Conservation (phyloP, 1,140 invertebrate genomes). For the Contarinia nasturtii region DNA sequence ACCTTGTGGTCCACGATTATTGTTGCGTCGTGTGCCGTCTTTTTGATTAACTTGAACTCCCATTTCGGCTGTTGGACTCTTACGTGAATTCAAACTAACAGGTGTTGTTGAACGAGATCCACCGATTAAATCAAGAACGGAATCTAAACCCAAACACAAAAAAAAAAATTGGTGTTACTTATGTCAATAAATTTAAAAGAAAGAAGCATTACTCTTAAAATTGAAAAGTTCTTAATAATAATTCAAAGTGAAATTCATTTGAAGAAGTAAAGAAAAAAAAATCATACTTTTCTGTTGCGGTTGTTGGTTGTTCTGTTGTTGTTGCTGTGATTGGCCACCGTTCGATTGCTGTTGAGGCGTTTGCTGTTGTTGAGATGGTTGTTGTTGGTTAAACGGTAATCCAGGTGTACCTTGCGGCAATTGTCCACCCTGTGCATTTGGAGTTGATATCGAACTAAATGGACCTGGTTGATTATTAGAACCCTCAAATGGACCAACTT, state of each 20-base stretch:
- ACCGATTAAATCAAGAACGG: slow-evolving; percentile 57
- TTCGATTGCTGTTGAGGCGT: slow-evolving; percentile 6
- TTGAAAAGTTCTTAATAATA: too few species aligned
- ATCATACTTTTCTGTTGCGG: slow-evolving; percentile 4
- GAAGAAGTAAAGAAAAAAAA: too few species aligned
- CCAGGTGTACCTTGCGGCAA: too few species aligned
- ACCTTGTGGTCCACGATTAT: slow-evolving; percentile 13
- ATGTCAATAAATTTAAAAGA: too few species aligned
- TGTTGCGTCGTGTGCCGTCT: slow-evolving; percentile 9
- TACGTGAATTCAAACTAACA: slow-evolving; percentile 41
- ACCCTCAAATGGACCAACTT: slow-evolving; percentile 23
- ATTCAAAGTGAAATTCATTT: too few species aligned
- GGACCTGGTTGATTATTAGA: slow-evolving; percentile 12
- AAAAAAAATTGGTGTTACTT: slow-evolving; percentile 12
- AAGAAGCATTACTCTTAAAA: too few species aligned
- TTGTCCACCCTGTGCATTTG: too few species aligned
- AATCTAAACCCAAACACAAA: slow-evolving; percentile 23
- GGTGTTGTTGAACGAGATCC: slow-evolving; percentile 55
- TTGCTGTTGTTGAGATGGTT: too few species aligned
- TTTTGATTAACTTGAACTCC: slow-evolving; percentile 42
- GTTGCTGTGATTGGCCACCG: slow-evolving; percentile 22
- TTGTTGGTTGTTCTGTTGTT: slow-evolving; percentile 11
- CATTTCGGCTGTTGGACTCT: slow-evolving; percentile 69
- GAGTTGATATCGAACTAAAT: too few species aligned
- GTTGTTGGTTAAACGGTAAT: too few species aligned